Conservation (phyloP, 2,797 vertebrate species). For the Scyliorhinus canicula region DNA sequence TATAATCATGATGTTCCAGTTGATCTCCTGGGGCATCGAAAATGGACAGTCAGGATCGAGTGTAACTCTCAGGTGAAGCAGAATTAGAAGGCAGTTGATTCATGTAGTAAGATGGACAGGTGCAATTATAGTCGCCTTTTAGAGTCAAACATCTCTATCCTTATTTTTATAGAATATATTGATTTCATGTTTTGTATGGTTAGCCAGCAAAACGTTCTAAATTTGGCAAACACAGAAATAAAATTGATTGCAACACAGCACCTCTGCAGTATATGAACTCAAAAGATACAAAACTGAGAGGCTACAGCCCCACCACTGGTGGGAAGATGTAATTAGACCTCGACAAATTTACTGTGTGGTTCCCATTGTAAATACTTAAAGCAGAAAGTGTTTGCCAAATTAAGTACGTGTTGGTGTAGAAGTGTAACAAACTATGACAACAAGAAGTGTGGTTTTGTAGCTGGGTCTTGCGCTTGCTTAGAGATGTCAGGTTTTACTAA, state of each 20-base stretch:
- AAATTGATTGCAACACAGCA: not conserved
- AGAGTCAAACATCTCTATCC: not conserved
- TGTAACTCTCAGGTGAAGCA: not conserved
- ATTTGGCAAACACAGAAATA: not conserved
- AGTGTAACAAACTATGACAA: not conserved
- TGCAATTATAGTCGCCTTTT: not conserved
- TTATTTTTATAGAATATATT: constrained; percentile 5
- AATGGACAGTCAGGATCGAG: not conserved
- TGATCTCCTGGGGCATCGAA: not conserved
- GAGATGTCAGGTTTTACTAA: not conserved
- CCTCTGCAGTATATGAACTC: not conserved
- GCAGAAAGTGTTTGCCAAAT: too few relatives aligned
- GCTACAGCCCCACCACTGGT: not conserved
- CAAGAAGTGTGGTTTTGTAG: not conserved
- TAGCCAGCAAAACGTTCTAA: not conserved
- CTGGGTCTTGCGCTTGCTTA: too few relatives aligned
- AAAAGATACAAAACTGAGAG: not conserved
- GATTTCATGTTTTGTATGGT: not conserved
- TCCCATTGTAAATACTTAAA: not conserved
- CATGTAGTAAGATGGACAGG: not conserved
- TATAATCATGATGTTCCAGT: not conserved
- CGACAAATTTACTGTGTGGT: not conserved
- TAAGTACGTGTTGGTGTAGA: not conserved
- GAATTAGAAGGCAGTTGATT: not conserved
- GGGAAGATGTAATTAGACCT: not conserved